Percentiles rank a stretch among this genome's conserved stretches.
Conservation (phyloP, 1,140 invertebrate genomes). For the Ceratitis capitata region DNA sequence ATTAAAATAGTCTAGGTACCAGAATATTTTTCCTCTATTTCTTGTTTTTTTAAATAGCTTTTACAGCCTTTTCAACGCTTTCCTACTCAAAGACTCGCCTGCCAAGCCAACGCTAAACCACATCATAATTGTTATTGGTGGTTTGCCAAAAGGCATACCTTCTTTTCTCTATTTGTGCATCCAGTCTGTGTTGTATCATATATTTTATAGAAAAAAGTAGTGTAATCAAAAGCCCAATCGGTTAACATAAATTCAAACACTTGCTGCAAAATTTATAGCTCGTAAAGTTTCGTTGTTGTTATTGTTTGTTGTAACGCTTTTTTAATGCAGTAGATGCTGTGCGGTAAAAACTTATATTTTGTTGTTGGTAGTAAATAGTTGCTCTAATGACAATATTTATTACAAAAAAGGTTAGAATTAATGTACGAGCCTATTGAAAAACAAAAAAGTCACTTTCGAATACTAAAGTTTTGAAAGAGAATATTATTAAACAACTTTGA, state of each 20-base stretch:
- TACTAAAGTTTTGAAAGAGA: too few species aligned
- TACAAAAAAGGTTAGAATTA: neutral
- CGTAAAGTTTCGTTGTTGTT: neutral
- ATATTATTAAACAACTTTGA: too few species aligned
- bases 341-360: neutral
- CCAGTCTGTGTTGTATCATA: neutral
- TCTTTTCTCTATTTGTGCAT: neutral
- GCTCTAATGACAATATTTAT: neutral
- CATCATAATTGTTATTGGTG: constrained; percentile 38
- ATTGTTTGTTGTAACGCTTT: neutral
- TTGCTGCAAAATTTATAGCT: constrained; percentile 26
- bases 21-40: too few species aligned
- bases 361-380: neutral
- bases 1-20: too few species aligned
- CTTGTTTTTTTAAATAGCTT: too few species aligned
- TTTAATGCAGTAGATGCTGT: neutral
- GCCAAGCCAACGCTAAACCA: neutral
- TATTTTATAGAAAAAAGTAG: neutral
- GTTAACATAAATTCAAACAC: constrained; percentile 37
- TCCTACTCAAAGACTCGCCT: too few species aligned
- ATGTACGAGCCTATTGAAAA: too few species aligned
- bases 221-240: constrained; percentile 16
- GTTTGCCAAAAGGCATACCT: neutral
- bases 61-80: neutral
- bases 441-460: too few species aligned